These are phyloP conservation scores for Poeciliopsis occidentalis DNA, from an alignment of 2,113 vertebrate species.

Conservation along the genomic window DNA sequence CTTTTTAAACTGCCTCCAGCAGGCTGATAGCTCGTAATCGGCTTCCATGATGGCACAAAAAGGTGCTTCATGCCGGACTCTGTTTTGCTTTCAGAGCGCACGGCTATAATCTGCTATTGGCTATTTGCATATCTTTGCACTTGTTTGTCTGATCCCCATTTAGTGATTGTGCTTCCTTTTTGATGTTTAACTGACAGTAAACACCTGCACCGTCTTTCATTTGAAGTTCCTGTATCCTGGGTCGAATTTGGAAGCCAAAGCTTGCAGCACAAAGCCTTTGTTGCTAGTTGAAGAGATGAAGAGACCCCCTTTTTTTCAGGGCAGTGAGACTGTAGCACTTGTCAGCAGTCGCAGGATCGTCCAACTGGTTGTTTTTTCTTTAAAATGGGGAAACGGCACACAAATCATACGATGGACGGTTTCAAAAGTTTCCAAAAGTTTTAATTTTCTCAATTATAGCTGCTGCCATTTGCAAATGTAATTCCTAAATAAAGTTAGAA, in stretches of 20 bases:
- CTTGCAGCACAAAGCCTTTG: constrained; percentile 34
- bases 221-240: constrained; percentile 44
- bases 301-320: constrained; percentile 25
- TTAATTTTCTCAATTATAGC: too few species aligned
- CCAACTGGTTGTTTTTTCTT: background rate
- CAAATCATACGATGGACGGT: background rate
- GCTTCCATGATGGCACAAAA: constrained; percentile 55
- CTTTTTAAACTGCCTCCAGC: constrained; percentile 51
- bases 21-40: constrained; percentile 75
- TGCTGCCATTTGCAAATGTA: too few species aligned
- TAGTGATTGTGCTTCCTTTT: constrained; percentile 21
- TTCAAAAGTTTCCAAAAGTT: too few species aligned
- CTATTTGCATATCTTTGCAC: constrained; percentile 55
- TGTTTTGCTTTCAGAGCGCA: constrained; percentile 1
- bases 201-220: constrained; percentile 59
- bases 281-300: background rate
- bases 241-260: constrained; percentile 16
- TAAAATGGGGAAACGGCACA: too few species aligned
- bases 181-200: constrained; percentile 53
- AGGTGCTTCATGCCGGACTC: constrained; percentile 1
- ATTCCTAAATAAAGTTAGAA: too few species aligned
- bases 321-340: background rate
- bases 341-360: constrained; percentile 2
- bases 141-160: constrained; percentile 24
- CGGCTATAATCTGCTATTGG: constrained; percentile 36